phyloP scores from a whole-genome alignment of 2,113 vertebrate genomes.

The Lichenostomus cassidix region DNA sequence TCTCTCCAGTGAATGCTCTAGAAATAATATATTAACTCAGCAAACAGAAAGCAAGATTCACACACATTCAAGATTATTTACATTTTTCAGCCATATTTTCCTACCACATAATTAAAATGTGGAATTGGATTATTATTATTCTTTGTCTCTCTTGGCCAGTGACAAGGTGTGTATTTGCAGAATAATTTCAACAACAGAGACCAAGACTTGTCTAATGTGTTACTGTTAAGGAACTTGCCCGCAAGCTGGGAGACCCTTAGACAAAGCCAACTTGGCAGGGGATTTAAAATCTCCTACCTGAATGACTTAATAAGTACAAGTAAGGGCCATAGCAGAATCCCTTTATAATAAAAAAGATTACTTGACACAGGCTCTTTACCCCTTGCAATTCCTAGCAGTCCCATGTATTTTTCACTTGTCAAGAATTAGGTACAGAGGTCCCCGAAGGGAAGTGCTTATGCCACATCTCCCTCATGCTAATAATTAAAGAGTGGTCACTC shows the following conservation, averaged over 20 bases:
- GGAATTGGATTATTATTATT: background rate
- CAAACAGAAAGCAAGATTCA: background rate
- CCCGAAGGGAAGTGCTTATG: background rate
- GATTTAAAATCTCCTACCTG: background rate
- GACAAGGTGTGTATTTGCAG: background rate
- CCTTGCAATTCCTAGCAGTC: background rate
- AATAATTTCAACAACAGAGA: background rate
- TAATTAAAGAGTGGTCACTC: background rate
- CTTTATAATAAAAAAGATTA: background rate
- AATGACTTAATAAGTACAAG: background rate
- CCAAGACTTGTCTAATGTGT: background rate
- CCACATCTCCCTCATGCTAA: background rate
- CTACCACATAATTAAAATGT: background rate
- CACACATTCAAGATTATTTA: background rate
- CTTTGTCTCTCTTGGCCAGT: background rate
- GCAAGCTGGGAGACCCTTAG: background rate
- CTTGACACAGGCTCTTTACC: background rate
- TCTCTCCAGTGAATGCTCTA: conserved; percentile 97
- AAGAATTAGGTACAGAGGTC: background rate
- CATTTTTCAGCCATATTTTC: background rate
- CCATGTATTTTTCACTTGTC: background rate
- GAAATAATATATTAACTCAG: conserved; percentile 22
- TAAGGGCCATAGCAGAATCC: background rate
- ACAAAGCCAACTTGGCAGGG: background rate
- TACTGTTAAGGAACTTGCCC: background rate